A percentile compares a stretch with the other conserved stretches of the same genome.
phyloP scores from a whole-genome alignment of 2,888 invertebrate species.

The Chalcis sispes region DNA sequence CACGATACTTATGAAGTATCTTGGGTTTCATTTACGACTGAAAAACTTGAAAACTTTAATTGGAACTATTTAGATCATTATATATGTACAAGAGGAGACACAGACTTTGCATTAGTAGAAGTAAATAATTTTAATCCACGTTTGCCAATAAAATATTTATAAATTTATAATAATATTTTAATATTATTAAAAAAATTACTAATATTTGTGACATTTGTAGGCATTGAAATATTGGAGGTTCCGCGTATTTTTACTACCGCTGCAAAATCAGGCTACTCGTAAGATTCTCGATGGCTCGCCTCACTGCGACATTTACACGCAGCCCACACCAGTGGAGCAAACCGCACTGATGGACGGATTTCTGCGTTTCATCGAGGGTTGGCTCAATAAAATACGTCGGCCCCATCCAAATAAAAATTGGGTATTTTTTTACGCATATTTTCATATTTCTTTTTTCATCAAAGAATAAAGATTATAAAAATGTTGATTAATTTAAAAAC shows the following conservation, averaged over 20 bases:
- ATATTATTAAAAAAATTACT: not conserved
- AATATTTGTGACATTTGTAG: constrained; percentile 75
- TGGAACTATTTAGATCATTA: constrained; percentile 99
- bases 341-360: constrained; percentile 83
- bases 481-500: not conserved
- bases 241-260: constrained; percentile 90
- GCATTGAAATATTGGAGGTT: constrained; percentile 94
- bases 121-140: constrained; percentile 75
- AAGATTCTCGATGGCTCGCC: constrained; percentile 85
- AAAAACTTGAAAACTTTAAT: constrained; percentile 96
- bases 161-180: not conserved
- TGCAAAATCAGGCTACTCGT: constrained; percentile 87
- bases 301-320: constrained; percentile 91
- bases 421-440: constrained; percentile 76
- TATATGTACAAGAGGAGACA: constrained; percentile 95
- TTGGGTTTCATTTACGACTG: constrained; percentile 95
- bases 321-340: constrained; percentile 79
- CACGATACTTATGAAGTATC: constrained; percentile 95
- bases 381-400: constrained; percentile 92
- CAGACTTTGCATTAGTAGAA: constrained; percentile 91
- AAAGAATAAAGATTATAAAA: not conserved
- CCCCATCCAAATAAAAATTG: constrained; percentile 84
- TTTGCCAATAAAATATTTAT: not conserved
- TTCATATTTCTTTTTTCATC: not conserved
- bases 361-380: constrained; percentile 88